phyloP scores from a whole-genome alignment of 1,140 invertebrate genomes.

The Camponotus pennsylvanicus region DNA sequence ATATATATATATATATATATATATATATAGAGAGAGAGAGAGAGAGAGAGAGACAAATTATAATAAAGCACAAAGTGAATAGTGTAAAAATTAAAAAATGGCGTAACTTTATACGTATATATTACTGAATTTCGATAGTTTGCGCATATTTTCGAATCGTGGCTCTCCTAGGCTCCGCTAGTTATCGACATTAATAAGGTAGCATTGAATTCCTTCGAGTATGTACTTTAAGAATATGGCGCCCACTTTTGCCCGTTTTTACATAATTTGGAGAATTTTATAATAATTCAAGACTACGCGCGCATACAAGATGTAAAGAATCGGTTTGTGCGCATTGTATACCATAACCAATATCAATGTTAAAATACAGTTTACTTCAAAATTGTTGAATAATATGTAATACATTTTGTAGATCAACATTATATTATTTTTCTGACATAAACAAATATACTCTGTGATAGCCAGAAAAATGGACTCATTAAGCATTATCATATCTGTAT shows the following conservation, averaged over 20 bases:
- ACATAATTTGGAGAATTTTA: not conserved
- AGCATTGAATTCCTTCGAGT: not conserved
- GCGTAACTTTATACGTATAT: too few relatives aligned
- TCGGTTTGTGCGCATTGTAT: not conserved
- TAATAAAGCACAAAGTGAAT: too few relatives aligned
- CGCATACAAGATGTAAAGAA: not conserved
- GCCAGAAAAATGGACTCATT: constrained; percentile 5
- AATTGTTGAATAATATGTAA: constrained; percentile 10
- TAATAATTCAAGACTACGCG: not conserved
- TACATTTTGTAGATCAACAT: not conserved
- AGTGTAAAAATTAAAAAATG: too few relatives aligned
- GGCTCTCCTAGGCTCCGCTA: too few relatives aligned
- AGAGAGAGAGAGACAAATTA: too few relatives aligned
- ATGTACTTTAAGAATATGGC: constrained; percentile 6
- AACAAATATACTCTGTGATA: not conserved
- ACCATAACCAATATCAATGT: not conserved
- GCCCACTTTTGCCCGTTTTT: not conserved
- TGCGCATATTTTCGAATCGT: too few relatives aligned
- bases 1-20: too few relatives aligned
- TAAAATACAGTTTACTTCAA: not conserved
- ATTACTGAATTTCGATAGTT: too few relatives aligned
- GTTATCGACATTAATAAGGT: too few relatives aligned
- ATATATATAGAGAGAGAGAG: too few relatives aligned
- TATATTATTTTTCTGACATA: not conserved
- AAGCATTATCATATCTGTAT: constrained; percentile 6